These are phyloP conservation scores for Drosophila formosana DNA, from an alignment of 2,888 invertebrate genomes.

Conservation along the genomic window DNA sequence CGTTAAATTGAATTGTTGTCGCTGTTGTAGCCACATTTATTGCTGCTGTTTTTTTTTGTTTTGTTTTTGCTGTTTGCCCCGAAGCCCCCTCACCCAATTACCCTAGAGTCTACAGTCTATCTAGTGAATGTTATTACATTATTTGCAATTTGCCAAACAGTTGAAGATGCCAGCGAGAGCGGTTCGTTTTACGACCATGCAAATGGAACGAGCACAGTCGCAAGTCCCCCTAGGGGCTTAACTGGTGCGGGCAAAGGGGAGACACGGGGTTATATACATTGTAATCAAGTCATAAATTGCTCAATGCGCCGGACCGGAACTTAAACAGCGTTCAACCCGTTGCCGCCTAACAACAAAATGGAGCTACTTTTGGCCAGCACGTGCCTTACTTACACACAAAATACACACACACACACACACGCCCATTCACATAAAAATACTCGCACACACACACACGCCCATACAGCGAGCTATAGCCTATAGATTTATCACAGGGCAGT, in stretches of 20 bases:
- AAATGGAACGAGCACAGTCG: slow-evolving; percentile 45
- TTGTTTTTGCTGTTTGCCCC: slow-evolving; percentile 7
- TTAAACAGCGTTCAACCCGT: slow-evolving; percentile 58
- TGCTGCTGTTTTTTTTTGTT: slow-evolving; percentile 17
- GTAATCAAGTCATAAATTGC: slow-evolving; percentile 79
- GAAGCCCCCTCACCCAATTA: slow-evolving; percentile 25
- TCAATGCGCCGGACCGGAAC: slow-evolving; percentile 63
- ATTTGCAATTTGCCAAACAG: slow-evolving; percentile 73
- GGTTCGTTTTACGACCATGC: slow-evolving; percentile 54
- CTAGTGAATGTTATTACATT: slow-evolving; percentile 65
- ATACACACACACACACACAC: slow-evolving; percentile 2
- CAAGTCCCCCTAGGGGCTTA: slow-evolving; percentile 4
- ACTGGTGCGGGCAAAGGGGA: background rate
- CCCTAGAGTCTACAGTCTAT: slow-evolving; percentile 26
- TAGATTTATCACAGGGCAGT: slow-evolving; percentile 49
- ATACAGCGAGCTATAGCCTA: slow-evolving; percentile 17
- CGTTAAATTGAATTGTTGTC: slow-evolving; percentile 79
- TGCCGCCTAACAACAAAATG: slow-evolving; percentile 55
- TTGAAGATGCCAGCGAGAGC: slow-evolving; percentile 33
- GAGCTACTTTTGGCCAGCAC: slow-evolving; percentile 59
- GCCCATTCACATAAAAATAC: slow-evolving; percentile 1
- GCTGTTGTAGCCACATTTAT: slow-evolving; percentile 59
- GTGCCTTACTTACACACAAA: slow-evolving; percentile 43
- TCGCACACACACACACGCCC: slow-evolving; percentile 32
- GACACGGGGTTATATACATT: slow-evolving; percentile 44